Evolutionary conservation across 2,888 invertebrate species (phyloP).

Genomic region (Drosophila prolongata): DNA sequence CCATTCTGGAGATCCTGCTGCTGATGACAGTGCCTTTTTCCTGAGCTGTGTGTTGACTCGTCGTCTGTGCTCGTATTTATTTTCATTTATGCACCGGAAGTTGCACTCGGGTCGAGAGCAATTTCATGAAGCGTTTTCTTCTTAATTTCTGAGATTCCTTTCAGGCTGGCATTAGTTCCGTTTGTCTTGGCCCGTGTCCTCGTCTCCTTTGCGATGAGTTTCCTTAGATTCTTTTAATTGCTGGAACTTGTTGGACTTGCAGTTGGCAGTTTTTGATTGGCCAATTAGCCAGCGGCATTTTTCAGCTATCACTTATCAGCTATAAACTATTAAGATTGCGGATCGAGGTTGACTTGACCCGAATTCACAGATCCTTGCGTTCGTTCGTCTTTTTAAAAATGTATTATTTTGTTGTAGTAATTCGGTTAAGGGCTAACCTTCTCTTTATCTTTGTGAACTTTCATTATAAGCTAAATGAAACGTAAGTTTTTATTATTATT

Average conservation of each 20-base stretch:
- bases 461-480: too few species aligned
- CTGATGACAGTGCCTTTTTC: slow-evolving; percentile 54
- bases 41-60: slow-evolving; percentile 22
- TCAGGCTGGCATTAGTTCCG: slow-evolving; percentile 67
- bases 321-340: slow-evolving; percentile 15
- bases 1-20: slow-evolving; percentile 36
- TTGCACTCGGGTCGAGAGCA: slow-evolving; percentile 59
- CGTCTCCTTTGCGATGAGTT: slow-evolving; percentile 28
- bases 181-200: slow-evolving; percentile 56
- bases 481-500: too few species aligned
- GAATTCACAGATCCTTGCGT: slow-evolving; percentile 1
- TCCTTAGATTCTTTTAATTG: slow-evolving; percentile 65
- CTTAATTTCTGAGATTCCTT: slow-evolving; percentile 63
- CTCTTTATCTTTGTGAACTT: background rate
- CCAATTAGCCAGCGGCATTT: slow-evolving; percentile 66
- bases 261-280: slow-evolving; percentile 51
- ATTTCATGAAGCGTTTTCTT: slow-evolving; percentile 45
- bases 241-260: slow-evolving; percentile 41
- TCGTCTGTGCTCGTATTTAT: slow-evolving; percentile 59
- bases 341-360: background rate
- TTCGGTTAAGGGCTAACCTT: too few species aligned
- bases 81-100: slow-evolving; percentile 78
- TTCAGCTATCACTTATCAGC: slow-evolving; percentile 26
- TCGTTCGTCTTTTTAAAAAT: background rate
- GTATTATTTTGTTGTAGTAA: background rate